These are phyloP conservation scores for Struthidea cinerea DNA, from an alignment of 2,113 vertebrate genomes.

Conservation along the genomic window DNA sequence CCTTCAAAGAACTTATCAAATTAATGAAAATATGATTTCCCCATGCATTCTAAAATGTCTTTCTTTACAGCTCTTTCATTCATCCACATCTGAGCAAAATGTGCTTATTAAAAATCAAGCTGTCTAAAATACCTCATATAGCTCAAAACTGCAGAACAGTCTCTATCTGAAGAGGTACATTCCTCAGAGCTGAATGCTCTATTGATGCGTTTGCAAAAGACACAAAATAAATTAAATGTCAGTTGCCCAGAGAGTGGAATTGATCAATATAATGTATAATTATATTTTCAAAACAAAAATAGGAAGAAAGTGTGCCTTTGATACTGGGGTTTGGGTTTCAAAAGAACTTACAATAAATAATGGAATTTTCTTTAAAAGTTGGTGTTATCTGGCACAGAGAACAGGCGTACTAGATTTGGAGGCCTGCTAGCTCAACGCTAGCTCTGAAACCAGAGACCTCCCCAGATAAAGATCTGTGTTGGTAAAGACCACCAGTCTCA, in stretches of 20 bases:
- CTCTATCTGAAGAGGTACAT: background rate
- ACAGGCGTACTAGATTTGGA: background rate
- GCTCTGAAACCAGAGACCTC: background rate
- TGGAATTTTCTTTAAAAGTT: background rate
- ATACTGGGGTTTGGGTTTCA: background rate
- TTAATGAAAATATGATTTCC: background rate
- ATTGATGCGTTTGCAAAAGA: background rate
- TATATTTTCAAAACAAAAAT: background rate
- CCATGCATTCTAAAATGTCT: background rate
- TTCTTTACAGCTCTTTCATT: background rate
- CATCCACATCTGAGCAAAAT: background rate
- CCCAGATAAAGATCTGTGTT: background rate
- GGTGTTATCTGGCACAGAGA: background rate
- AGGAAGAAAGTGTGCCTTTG: background rate
- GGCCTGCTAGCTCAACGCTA: background rate
- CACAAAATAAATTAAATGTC: constrained; percentile 8
- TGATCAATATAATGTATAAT: background rate
- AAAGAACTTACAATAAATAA: background rate
- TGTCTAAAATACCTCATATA: background rate
- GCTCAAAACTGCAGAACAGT: background rate
- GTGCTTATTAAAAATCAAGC: background rate
- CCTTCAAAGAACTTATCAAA: background rate
- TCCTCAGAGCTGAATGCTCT: background rate
- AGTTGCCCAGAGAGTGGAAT: background rate
- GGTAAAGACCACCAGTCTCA: background rate